These are phyloP conservation scores for Mythimna ferrago DNA, from an alignment of 2,888 invertebrate species.

Conservation along the genomic window DNA sequence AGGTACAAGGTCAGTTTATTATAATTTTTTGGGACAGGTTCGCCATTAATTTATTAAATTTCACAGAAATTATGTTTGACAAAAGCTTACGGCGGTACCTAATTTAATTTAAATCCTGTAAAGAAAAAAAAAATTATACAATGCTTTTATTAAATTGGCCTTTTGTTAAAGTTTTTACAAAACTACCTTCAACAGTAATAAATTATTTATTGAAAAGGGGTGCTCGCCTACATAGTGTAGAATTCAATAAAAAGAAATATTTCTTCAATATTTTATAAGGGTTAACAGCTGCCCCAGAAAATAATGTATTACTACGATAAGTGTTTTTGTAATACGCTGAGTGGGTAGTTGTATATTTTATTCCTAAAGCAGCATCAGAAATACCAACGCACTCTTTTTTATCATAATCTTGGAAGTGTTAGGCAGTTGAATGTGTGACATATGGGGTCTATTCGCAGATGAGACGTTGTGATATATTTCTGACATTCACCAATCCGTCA, in stretches of 20 bases:
- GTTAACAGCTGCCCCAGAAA: constrained; percentile 12
- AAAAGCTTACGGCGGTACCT: not conserved
- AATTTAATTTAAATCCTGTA: not conserved
- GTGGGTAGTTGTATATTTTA: constrained; percentile 23
- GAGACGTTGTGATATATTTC: no score
- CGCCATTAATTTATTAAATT: no score
- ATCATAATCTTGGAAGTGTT: not conserved
- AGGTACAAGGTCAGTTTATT: not conserved
- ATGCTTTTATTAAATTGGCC: not conserved
- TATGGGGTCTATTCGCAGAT: not conserved
- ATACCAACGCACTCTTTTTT: not conserved
- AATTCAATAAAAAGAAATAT: constrained; percentile 14
- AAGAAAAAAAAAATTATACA: not conserved
- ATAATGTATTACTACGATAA: constrained; percentile 15
- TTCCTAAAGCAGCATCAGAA: not conserved
- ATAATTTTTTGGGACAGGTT: constrained; percentile 6
- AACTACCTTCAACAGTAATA: constrained; percentile 6
- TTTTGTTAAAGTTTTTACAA: not conserved
- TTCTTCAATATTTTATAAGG: constrained; percentile 19
- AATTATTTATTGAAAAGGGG: constrained; percentile 2
- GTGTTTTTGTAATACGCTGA: constrained; percentile 10
- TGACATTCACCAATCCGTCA: no score
- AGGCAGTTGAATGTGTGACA: not conserved
- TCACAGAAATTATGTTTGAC: not conserved
- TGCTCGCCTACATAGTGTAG: not conserved